Evolutionary conservation across 2,888 invertebrate species (phyloP), one percentile per base, ranked within the genome.

Genomic region (Dioctria rufipes): DNA sequence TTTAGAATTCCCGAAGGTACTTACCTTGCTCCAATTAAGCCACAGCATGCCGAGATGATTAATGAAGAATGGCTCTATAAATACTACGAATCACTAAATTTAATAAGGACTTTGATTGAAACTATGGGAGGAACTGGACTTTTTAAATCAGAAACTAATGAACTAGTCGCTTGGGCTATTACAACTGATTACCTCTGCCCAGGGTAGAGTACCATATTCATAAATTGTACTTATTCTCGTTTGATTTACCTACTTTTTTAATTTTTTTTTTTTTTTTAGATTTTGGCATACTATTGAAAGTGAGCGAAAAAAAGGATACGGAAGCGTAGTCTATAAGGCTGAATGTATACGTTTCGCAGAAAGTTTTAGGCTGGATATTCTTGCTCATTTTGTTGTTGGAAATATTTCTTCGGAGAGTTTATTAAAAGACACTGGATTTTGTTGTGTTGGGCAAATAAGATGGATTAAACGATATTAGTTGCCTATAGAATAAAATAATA

Each of bases 21-120:
- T 5, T 39, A 54, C n/a, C 5, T 83, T 1, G 75, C 39, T 39
- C 3, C 65, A 39, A 25, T 84, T 8, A 61, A 51, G 43, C 5
- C 42, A 6, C 11, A 75, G 1, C 49, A 82, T 78, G 77, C 82
- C 4, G 49, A 66, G 8, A 46, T 82, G 11, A 83, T 84, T 11
- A 80, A 83, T 54, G 75, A 82, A 3, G 65, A 75, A 5, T 84
- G 84, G 83, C 78, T 80, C 5, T 77, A 83, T 40, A 80, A 73
- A 8, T 83, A 83, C 46, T 39, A 78, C 2, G 81, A 79, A 4
- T 83, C 84, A 3, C 77, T 80, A 9, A 65, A 80, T 13, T 80
- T 81, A 2, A 77, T 84, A 3, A 58, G 78, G 13, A 58, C 78
- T 5, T 80, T 81, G 3, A 82, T 84, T 42, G 39, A 75, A 60